Conservation (phyloP, 2,113 vertebrate species). For the Gracilinanus agilis region DNA sequence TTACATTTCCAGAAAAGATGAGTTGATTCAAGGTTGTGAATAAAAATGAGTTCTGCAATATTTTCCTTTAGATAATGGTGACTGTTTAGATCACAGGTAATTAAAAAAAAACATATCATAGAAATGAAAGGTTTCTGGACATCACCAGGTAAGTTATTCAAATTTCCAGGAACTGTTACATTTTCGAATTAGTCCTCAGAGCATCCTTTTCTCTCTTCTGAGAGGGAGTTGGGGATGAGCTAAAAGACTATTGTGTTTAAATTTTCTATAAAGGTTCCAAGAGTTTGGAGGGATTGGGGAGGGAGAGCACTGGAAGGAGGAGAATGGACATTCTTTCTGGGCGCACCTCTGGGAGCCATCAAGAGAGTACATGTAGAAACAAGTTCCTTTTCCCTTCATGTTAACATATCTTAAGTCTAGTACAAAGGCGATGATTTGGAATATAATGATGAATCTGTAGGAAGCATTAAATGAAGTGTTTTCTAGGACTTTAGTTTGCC, state of each 20-base stretch:
- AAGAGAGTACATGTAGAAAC: conserved; percentile 61
- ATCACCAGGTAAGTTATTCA: background rate
- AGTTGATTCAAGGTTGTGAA: background rate
- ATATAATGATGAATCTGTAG: conserved; percentile 60
- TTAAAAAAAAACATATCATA: background rate
- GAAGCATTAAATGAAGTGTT: conserved; percentile 62
- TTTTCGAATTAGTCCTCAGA: background rate
- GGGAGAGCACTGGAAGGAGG: background rate
- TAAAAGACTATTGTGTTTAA: background rate
- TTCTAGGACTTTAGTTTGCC: conserved; percentile 72
- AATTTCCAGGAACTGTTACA: background rate
- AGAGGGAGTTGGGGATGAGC: background rate
- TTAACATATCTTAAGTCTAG: conserved; percentile 56
- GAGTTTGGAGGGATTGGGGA: background rate
- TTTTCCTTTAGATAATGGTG: background rate
- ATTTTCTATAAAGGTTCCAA: conserved; percentile 23
- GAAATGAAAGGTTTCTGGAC: background rate
- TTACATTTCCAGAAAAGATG: background rate
- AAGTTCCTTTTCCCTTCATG: conserved; percentile 48
- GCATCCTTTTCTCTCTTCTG: background rate
- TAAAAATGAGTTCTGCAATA: background rate
- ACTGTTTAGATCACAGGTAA: background rate
- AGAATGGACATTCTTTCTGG: background rate
- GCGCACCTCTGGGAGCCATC: background rate
- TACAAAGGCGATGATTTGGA: conserved; percentile 63